phyloP scores from a whole-genome alignment of 2,797 vertebrate species.

The Pteropus rufus region DNA sequence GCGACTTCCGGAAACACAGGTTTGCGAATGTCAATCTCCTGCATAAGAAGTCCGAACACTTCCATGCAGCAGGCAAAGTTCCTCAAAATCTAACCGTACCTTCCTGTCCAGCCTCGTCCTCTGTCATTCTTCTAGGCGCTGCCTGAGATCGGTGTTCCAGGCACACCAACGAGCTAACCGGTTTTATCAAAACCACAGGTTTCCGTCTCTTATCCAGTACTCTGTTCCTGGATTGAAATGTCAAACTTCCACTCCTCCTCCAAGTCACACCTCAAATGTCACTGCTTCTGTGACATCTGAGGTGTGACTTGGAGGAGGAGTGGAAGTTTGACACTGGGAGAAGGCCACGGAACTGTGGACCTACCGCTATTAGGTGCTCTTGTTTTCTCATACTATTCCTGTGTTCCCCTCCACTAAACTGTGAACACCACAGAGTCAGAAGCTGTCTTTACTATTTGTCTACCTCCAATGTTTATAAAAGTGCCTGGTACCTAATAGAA shows the following conservation, averaged over 20 bases:
- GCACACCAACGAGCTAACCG: background rate
- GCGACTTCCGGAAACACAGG: background rate
- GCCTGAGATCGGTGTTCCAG: background rate
- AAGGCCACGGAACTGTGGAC: background rate
- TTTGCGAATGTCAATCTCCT: background rate
- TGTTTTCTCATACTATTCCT: background rate
- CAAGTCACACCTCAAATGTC: background rate
- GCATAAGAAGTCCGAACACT: background rate
- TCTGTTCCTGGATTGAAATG: background rate
- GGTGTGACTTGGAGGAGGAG: no score
- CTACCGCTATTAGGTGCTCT: background rate
- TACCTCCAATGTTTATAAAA: background rate
- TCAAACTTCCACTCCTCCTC: background rate
- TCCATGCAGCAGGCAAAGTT: background rate
- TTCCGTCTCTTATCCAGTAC: background rate
- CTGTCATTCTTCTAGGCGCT: background rate
- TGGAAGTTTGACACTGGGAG: background rate
- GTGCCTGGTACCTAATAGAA: background rate
- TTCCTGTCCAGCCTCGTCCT: background rate
- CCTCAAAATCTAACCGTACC: background rate
- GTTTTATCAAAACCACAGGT: background rate
- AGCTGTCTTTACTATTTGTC: background rate
- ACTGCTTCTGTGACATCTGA: background rate
- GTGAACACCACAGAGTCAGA: background rate
- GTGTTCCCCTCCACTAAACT: background rate